These are phyloP conservation scores for Troides aeacus DNA, from an alignment of 2,888 invertebrate genomes.

Conservation along the genomic window DNA sequence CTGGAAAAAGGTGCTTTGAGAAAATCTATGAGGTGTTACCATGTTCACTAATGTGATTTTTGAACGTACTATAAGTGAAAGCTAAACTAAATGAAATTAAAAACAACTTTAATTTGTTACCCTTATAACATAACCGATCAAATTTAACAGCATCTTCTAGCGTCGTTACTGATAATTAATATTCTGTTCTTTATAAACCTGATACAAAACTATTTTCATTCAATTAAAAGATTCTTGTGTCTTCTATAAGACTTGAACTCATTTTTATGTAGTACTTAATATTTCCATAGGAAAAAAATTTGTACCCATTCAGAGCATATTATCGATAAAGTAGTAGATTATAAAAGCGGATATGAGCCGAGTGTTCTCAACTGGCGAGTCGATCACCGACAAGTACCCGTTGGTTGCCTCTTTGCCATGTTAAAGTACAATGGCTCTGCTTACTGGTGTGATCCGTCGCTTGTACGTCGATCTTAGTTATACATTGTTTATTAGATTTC, in stretches of 20 bases:
- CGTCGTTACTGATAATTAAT: too few relatives aligned
- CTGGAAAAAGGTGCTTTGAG: conserved; percentile 74
- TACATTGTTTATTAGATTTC: background rate
- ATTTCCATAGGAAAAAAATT: background rate
- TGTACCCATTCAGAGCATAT: conserved; percentile 24
- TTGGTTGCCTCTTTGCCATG: conserved; percentile 36
- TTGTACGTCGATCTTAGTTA: background rate
- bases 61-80: conserved; percentile 35
- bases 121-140: too few relatives aligned
- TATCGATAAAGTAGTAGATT: conserved; percentile 44
- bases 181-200: too few relatives aligned
- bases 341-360: conserved; percentile 62
- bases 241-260: too few relatives aligned
- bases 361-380: conserved; percentile 59
- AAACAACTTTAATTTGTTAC: background rate
- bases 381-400: conserved; percentile 59
- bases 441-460: conserved; percentile 32
- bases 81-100: background rate
- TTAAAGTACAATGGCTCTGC: conserved; percentile 32
- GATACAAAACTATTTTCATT: too few relatives aligned
- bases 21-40: conserved; percentile 64
- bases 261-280: too few relatives aligned
- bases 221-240: too few relatives aligned
- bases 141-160: too few relatives aligned
- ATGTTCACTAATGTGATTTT: conserved; percentile 53